Evolutionary conservation across 2,797 vertebrate species (phyloP), one percentile per base, ranked within the genome.

Genomic region (Ceyx erithaca): DNA sequence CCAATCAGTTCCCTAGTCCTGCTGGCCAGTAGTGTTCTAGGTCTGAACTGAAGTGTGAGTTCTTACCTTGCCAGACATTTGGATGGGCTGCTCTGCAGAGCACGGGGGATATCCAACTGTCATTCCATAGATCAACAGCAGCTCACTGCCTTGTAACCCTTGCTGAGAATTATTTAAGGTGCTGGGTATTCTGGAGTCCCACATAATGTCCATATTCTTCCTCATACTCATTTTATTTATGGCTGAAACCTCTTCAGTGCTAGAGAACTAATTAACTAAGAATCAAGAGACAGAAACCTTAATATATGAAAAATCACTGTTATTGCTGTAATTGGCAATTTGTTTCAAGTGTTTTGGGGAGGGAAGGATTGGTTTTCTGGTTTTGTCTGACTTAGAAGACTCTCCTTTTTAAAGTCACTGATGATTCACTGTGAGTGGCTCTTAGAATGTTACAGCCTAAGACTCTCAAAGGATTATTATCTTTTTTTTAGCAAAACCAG

Each of bases 141-240:
- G 92, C 99, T 99, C 96, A 99, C 99, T 97, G 99, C 99, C 98
- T 99, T 99, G 98, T 99, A 99, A 98, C 99, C 99, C 99, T 99
- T 99, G 98, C 99, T 99, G 97, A 99, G 99, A 98, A 99, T 99
- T 97, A 99, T 99, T 98, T 99, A 99, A 94, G 99, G 99, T 96
- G 99, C 99, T 97, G 99, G 96, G 92, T 99, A 99, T 97, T 99
- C 99, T 92, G 99, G 99, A 96, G 99, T 99, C 79, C 99, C 99
- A 96, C 99, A 99, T 98, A 99, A 98, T 89, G 99, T 99, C 99
- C 99, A 99, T 93, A 99, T 99, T 97, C 99, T 98, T 92, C 99
- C 99, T 98, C 99, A 99, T 97, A 99, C 99, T 98, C 98, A 28
- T 88, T 92, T 92, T 85, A 67, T 93, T 95, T 90, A 71, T 16